Evolutionary conservation across 2,797 vertebrate genomes (phyloP).

Genomic region (Salarias fasciatus): DNA sequence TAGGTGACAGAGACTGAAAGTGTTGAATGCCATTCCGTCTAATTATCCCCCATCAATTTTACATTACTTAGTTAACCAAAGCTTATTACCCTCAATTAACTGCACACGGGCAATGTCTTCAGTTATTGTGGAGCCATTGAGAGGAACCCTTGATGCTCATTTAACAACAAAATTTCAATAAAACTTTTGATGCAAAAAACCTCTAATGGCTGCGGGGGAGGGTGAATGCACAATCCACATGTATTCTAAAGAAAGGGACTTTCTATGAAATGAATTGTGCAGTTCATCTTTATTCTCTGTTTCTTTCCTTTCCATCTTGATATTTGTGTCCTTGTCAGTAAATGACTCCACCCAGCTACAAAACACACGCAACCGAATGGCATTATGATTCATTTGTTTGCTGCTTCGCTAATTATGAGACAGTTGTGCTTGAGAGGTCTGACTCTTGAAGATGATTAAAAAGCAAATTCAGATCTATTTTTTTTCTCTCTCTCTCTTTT

Average conservation of each 20-base stretch:
- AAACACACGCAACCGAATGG: constrained; percentile 15
- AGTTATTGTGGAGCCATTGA: constrained; percentile 15
- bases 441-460: constrained; percentile 53
- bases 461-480: constrained; percentile 22
- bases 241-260: not conserved
- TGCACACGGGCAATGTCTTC: constrained; percentile 23
- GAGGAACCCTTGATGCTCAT: constrained; percentile 22
- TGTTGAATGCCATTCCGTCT: constrained; percentile 51
- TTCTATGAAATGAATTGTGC: not conserved
- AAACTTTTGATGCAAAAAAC: not conserved
- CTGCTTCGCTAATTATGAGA: constrained; percentile 47
- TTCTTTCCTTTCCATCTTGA: not conserved
- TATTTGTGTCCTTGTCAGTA: constrained; percentile 11
- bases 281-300: no score
- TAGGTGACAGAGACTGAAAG: constrained; percentile 47
- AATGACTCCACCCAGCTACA: constrained; percentile 7
- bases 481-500: not conserved
- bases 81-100: constrained; percentile 59
- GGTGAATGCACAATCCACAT: not conserved
- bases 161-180: constrained; percentile 12
- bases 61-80: constrained; percentile 55
- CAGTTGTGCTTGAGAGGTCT: constrained; percentile 45
- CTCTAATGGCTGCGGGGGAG: not conserved
- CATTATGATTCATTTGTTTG: constrained; percentile 29
- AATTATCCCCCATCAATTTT: constrained; percentile 69